Percentiles rank a stretch among this genome's conserved stretches.
Conservation (phyloP, 2,797 vertebrate species). For the Lepilemur ruficaudatus region DNA sequence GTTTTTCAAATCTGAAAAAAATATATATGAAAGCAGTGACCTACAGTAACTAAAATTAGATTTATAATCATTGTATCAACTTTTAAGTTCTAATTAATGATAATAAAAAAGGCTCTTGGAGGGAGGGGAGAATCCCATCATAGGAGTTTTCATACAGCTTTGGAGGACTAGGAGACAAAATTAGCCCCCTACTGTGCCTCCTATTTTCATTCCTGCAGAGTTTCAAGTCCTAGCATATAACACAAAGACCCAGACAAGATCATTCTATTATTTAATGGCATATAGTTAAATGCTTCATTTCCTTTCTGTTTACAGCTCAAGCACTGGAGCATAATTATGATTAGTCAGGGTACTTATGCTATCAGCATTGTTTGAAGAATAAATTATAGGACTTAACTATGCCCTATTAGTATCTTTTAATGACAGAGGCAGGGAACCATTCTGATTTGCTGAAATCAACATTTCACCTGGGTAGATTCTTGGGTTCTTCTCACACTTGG, state of each 20-base stretch:
- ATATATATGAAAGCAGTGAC: slow-evolving; percentile 6
- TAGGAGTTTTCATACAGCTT: slow-evolving; percentile 59
- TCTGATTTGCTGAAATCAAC: slow-evolving; percentile 64
- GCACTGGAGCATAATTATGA: slow-evolving; percentile 71
- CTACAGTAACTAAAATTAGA: slow-evolving; percentile 66
- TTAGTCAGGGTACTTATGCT: slow-evolving; percentile 70
- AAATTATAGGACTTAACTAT: slow-evolving; percentile 73
- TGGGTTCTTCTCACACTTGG: slow-evolving; percentile 7
- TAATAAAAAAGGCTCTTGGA: slow-evolving; percentile 69
- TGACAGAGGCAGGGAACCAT: slow-evolving; percentile 68
- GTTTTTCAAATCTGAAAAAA: slow-evolving; percentile 50
- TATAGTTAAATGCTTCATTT: slow-evolving; percentile 74
- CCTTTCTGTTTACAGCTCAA: slow-evolving; percentile 73
- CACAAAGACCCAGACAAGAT: slow-evolving; percentile 62
- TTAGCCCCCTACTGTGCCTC: slow-evolving; percentile 74
- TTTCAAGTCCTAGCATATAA: slow-evolving; percentile 68
- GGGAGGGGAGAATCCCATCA: slow-evolving; percentile 36
- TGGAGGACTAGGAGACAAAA: slow-evolving; percentile 68
- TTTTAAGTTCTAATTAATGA: slow-evolving; percentile 71
- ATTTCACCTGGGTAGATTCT: slow-evolving; percentile 49
- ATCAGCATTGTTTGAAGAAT: slow-evolving; percentile 75
- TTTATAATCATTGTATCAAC: slow-evolving; percentile 67
- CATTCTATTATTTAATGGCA: slow-evolving; percentile 70
- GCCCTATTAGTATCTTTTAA: slow-evolving; percentile 74
- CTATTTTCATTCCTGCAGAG: slow-evolving; percentile 72